Percentiles rank a stretch among this genome's conserved stretches.
Conservation (phyloP, 2,113 vertebrate genomes). For the Crotalus horridus region DNA sequence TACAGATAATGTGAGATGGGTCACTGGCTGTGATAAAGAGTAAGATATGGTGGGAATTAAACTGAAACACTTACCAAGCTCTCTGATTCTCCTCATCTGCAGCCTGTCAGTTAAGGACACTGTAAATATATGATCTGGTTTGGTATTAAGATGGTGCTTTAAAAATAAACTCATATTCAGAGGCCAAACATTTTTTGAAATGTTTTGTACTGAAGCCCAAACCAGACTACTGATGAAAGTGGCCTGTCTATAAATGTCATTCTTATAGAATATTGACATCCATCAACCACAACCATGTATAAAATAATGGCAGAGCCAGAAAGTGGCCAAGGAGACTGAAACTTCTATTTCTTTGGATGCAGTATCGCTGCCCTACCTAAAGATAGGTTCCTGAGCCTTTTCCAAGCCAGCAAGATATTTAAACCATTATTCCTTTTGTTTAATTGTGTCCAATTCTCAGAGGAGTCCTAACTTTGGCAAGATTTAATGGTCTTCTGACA, state of each 20-base stretch:
- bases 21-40: conserved; percentile 68
- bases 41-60: conserved; percentile 72
- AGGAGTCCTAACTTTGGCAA: neutral
- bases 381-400: neutral
- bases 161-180: conserved; percentile 27
- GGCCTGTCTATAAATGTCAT: neutral
- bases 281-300: neutral
- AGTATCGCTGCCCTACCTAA: neutral
- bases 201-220: conserved; percentile 22
- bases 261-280: neutral
- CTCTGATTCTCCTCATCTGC: conserved; percentile 32
- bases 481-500: neutral
- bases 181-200: conserved; percentile 9
- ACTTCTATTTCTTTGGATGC: neutral
- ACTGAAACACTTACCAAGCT: conserved; percentile 54
- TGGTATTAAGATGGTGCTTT: conserved; percentile 22
- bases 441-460: neutral
- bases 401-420: neutral
- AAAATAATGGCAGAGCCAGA: neutral
- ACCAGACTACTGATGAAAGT: neutral
- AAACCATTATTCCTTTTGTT: neutral
- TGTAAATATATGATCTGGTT: conserved; percentile 37
- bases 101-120: conserved; percentile 56
- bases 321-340: neutral
- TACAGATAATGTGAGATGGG: conserved; percentile 69